Evolutionary conservation across 2,113 vertebrate genomes (phyloP).

Genomic region (human (Homo sapiens)): DNA sequence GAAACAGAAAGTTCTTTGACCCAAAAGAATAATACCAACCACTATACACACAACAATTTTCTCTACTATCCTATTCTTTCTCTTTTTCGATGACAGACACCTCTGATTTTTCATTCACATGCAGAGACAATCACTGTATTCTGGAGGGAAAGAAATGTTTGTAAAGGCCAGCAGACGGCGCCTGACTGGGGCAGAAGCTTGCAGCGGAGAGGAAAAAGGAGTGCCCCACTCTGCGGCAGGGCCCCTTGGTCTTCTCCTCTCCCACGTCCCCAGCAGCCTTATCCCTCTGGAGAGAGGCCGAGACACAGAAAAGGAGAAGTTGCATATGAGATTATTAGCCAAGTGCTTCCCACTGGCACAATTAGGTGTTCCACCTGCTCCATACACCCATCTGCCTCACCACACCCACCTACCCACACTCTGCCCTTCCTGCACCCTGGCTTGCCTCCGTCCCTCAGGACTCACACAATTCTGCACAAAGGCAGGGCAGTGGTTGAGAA

Average conservation of each 20-base stretch:
- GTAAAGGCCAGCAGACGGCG: conserved; percentile 66
- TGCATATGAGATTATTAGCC: conserved; percentile 19
- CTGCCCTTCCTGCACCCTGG: conserved; percentile 20
- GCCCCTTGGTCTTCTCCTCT: background rate
- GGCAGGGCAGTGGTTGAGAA: background rate
- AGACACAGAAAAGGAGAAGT: background rate
- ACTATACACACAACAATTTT: background rate
- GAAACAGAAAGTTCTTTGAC: conserved; percentile 43
- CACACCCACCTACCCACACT: background rate
- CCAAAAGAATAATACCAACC: background rate
- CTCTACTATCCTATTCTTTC: background rate
- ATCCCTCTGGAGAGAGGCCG: background rate
- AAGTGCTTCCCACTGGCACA: background rate
- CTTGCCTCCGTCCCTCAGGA: background rate
- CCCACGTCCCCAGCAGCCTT: background rate
- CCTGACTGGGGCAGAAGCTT: conserved; percentile 35
- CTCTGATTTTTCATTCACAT: conserved; percentile 20
- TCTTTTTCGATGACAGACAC: background rate
- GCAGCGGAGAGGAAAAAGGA: background rate
- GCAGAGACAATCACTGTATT: background rate
- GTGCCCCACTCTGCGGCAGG: background rate
- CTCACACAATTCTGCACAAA: background rate
- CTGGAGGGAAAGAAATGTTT: conserved; percentile 50
- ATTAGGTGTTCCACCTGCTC: background rate
- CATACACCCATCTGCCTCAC: conserved; percentile 20